Base-by-base conservation (phyloP, 1,140 invertebrate genomes). In the Chrysoperla carnea region DNA sequence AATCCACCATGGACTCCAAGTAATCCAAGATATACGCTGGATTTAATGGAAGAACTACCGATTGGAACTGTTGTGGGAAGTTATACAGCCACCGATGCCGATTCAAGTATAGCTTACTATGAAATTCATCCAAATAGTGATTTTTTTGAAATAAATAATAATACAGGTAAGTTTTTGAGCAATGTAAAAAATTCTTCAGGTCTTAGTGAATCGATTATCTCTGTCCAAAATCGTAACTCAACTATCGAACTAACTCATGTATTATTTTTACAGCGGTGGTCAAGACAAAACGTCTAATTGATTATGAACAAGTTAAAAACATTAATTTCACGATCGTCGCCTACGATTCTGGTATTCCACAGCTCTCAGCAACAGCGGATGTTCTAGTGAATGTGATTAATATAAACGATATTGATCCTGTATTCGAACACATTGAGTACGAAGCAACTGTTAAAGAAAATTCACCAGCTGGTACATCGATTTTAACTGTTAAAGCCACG, bases 401-500 rank as follows among this genome's bases (percentile, higher is more conserved):
- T 55, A 71, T 88, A 1, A 94, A 94, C 52, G 88, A 93, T 54
- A 83, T 87, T 51, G 73, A 78, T 57, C 89, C 89, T 0, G 66
- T 73, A 33, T 94, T 92, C 54, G 65, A 69, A 11, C 59, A 70
- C 40, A 50, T 62, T 7, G 60, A 66, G 6, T 92, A 92, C 56
- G 72, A 73, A 28, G 76, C 75, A 1, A 67, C 64, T 0, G 67
- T 92, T 0, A 57, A 68, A 2, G 89, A 93, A 62, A 85, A 90
- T 54, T 72, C 81, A 0, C 67, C 70, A 0, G 63, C 67, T 1
- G 81, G 78, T 6, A 82, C 78, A 1, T 64, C 67, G 6, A 73
- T 87, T 1, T 59, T 77, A 0, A 69, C 69, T 15, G 83, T 91
- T 0, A 66, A 66, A 42, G 84, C 85, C 7, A 61, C 60, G 0